Conservation (phyloP, 2,113 vertebrate species). For the Noturus placidus region DNA sequence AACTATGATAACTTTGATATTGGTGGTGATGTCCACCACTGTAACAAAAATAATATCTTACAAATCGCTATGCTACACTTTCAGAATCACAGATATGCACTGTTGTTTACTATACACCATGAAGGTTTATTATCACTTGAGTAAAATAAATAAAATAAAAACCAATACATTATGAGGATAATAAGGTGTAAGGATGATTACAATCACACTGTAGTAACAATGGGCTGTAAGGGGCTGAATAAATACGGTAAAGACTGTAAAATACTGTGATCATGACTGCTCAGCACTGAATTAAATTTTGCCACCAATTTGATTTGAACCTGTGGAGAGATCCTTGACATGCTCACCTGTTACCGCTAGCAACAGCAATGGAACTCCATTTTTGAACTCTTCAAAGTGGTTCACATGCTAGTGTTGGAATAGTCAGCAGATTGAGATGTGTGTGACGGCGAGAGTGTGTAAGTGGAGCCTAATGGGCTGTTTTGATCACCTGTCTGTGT, state of each 20-base stretch:
- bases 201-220: background rate
- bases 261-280: background rate
- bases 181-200: background rate
- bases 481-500: slow-evolving; percentile 78
- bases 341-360: slow-evolving; percentile 13
- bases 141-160: background rate
- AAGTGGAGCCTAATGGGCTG: slow-evolving; percentile 64
- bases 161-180: too few species aligned
- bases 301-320: background rate
- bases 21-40: background rate
- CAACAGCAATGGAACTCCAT: slow-evolving; percentile 17
- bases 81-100: background rate
- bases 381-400: slow-evolving; percentile 47
- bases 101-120: background rate
- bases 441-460: slow-evolving; percentile 76
- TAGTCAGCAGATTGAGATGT: slow-evolving; percentile 53
- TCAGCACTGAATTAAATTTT: background rate
- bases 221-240: background rate
- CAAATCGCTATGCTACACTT: background rate
- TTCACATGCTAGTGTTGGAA: slow-evolving; percentile 35
- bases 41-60: background rate
- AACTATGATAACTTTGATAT: background rate
- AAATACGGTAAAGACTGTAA: background rate
- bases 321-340: background rate
- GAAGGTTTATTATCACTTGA: background rate